phyloP scores from a whole-genome alignment of 1,140 invertebrate genomes.

The Psix sp. region DNA sequence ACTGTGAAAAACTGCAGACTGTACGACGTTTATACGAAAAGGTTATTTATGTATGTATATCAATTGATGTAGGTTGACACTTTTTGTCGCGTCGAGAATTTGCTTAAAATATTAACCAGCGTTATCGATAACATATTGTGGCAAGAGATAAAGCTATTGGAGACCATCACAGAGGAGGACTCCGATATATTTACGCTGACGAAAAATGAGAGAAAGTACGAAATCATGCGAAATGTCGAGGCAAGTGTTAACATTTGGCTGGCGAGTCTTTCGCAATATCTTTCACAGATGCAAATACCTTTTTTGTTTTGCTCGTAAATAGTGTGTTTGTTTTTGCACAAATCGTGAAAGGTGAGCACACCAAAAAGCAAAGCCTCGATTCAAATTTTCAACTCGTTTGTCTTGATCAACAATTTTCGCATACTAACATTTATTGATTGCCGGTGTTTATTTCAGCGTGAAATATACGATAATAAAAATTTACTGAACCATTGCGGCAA shows the following conservation, averaged over 20 bases:
- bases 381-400: too few relatives aligned
- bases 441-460: too few relatives aligned
- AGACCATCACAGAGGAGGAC: constrained; percentile 87
- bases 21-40: background rate
- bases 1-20: too few relatives aligned
- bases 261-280: too few relatives aligned
- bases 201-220: constrained; percentile 80
- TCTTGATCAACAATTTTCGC: too few relatives aligned
- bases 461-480: constrained; percentile 17
- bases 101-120: constrained; percentile 80
- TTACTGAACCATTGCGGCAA: constrained; percentile 78
- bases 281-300: background rate
- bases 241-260: constrained; percentile 67
- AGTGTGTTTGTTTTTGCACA: too few relatives aligned
- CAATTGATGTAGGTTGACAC: constrained; percentile 76
- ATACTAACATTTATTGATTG: too few relatives aligned
- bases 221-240: constrained; percentile 80
- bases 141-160: constrained; percentile 83
- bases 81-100: constrained; percentile 81
- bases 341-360: too few relatives aligned
- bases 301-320: too few relatives aligned
- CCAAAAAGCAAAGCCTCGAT: too few relatives aligned
- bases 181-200: constrained; percentile 86
- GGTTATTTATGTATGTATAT: background rate
- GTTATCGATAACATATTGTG: constrained; percentile 82